Conservation (phyloP, 2,113 vertebrate genomes). For the Ascaphus truei region DNA sequence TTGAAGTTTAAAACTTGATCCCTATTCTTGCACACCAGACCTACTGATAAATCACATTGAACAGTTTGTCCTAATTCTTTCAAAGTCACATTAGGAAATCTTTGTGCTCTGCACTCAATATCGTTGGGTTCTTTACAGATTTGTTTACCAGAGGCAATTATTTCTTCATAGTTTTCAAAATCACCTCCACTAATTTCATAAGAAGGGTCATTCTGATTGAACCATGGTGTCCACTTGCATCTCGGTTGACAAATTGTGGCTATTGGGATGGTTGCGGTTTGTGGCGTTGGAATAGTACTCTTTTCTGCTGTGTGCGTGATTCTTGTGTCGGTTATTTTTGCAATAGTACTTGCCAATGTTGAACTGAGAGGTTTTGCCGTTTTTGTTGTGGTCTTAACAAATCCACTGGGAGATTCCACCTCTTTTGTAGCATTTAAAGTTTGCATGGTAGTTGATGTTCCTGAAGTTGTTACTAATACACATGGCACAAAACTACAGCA, state of each 20-base stretch:
- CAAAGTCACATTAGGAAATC: not conserved
- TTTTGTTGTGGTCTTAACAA: not conserved
- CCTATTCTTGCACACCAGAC: slow-evolving; percentile 54
- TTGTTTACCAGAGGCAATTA: not conserved
- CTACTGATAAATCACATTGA: slow-evolving; percentile 39
- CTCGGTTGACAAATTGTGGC: not conserved
- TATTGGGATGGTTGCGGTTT: not conserved
- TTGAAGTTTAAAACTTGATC: slow-evolving; percentile 45
- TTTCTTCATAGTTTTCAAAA: not conserved
- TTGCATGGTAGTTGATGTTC: not conserved
- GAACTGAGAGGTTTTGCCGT: not conserved
- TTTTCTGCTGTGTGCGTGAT: not conserved
- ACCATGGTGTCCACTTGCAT: slow-evolving; percentile 11
- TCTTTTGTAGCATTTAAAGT: not conserved
- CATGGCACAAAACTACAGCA: slow-evolving; percentile 56
- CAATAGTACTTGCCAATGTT: not conserved
- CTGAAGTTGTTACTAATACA: not conserved
- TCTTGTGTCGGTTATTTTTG: not conserved
- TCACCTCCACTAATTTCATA: not conserved
- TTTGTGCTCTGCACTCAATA: slow-evolving; percentile 5
- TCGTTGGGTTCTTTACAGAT: not conserved
- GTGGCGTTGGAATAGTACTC: too few relatives aligned
- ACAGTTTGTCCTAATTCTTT: slow-evolving; percentile 45
- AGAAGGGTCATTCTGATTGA: not conserved
- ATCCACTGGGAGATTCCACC: not conserved